Conservation (phyloP, 2,797 vertebrate genomes). For the Leptodactylus fallax region DNA sequence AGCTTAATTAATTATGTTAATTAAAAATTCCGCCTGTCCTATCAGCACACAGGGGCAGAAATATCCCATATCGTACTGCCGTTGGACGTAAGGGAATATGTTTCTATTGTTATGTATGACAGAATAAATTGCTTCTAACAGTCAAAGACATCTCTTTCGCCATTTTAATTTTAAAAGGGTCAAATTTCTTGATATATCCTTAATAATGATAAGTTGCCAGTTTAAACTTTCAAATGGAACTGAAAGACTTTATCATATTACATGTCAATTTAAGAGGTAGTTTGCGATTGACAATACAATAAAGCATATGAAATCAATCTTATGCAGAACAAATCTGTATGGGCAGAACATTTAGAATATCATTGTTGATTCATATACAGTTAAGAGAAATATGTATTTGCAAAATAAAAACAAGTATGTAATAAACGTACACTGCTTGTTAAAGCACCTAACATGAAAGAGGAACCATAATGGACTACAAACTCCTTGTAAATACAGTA, state of each 20-base stretch:
- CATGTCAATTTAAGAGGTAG: neutral
- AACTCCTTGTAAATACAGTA: neutral
- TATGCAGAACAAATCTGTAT: neutral
- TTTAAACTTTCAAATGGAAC: slow-evolving; percentile 8
- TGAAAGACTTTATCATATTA: slow-evolving; percentile 17
- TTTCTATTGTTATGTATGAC: slow-evolving; percentile 1
- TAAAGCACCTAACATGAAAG: neutral
- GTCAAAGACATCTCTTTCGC: neutral
- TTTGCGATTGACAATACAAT: neutral
- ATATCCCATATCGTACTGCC: no score
- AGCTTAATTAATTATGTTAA: no score
- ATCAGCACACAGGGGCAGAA: no score
- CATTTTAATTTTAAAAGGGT: slow-evolving; percentile 20
- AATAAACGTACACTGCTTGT: no score
- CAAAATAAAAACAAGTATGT: neutral
- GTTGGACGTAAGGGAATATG: neutral
- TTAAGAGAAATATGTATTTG: neutral
- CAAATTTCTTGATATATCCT: neutral
- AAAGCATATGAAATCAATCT: neutral
- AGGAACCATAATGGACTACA: neutral
- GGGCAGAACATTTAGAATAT: neutral
- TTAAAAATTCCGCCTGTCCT: no score
- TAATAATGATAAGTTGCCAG: neutral
- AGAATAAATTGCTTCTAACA: slow-evolving; percentile 21
- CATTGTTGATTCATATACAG: neutral